Evolutionary conservation across 2,888 invertebrate genomes (phyloP), one percentile per base, ranked within the genome.

Genomic region (Anodontia alba): DNA sequence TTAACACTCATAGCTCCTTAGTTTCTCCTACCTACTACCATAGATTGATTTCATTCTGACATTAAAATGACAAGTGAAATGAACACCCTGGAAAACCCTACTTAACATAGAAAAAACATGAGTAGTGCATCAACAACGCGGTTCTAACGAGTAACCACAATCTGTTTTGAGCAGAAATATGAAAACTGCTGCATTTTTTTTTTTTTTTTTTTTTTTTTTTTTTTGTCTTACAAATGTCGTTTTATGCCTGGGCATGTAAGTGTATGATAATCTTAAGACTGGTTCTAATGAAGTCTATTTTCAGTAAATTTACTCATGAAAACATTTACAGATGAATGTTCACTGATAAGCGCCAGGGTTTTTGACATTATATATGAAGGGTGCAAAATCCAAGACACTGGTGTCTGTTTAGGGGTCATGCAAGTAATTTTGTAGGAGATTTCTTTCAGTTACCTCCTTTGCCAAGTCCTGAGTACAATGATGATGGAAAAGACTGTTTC

Each of bases 391-490:
- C 70, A 75, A 36, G 51, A 75, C 31, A 12, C 51, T 7, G 17
- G 46, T n/a, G 38, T 26, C 26, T 23, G 43, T 15, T 76, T 75
- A 68, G 76, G 73, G 3, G 76, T 78, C 2, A 33, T 81, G 67
- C 84, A 84, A 67, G 23, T 84, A n/a, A 77, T 84, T 26, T 73
- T 73, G 72, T 75, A 71, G 84, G 81, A 33, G 84, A 79, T 33
- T 82, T 82, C 42, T 72, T 73, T 1, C 85, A 85, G 36, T 49
- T 82, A 20, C 85, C 85, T 29, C 85, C 85, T 43, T 82, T 85
- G 17, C 29, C 78, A 3, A 81, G 74, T 73, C 36, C 36, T 17
- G 38, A 29, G 38, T 85, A 80, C 67, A 23, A 38, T 36, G 82
- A 82, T 70, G 31, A 36, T 42, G 82, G 81, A 20, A 38, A 78